These are phyloP conservation scores for Plecotus auritus DNA, from an alignment of 2,113 vertebrate genomes.

Conservation along the genomic window DNA sequence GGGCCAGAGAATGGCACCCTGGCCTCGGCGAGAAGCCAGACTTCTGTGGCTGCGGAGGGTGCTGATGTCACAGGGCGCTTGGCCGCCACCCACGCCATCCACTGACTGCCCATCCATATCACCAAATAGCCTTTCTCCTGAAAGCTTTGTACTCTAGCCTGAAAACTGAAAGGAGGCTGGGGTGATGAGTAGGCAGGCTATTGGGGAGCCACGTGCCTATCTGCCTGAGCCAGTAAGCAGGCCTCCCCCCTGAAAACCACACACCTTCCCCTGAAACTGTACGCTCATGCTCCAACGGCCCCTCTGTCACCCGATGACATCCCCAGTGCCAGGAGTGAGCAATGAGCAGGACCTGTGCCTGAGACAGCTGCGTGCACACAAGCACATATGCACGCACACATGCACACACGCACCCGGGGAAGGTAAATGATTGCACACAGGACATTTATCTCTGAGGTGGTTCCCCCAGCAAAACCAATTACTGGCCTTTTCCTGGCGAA, in stretches of 20 bases:
- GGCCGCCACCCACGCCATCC: not conserved
- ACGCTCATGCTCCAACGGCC: constrained; percentile 15
- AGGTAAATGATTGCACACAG: constrained; percentile 55
- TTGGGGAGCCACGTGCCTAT: not conserved
- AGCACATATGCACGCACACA: not conserved
- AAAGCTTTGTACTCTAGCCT: not conserved
- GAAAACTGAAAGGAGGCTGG: not conserved
- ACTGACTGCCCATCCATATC: not conserved
- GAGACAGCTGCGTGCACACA: not conserved
- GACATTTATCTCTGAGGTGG: constrained; percentile 69
- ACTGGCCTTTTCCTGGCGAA: constrained; percentile 52
- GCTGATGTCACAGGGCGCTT: not conserved
- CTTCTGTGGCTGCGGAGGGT: not conserved
- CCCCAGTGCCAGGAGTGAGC: constrained; percentile 18
- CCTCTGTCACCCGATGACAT: not conserved
- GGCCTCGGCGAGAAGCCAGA: not conserved
- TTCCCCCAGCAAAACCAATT: constrained; percentile 71
- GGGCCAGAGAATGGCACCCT: not conserved
- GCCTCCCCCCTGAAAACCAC: not conserved
- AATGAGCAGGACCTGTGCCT: not conserved
- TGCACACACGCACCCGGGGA: constrained; percentile 6
- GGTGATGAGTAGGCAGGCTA: not conserved
- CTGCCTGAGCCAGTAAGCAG: not conserved
- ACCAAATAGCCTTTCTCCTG: not conserved
- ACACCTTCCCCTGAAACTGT: constrained; percentile 3